These are phyloP conservation scores for Thereva unica DNA, from an alignment of 2,888 invertebrate species.

Conservation along the genomic window DNA sequence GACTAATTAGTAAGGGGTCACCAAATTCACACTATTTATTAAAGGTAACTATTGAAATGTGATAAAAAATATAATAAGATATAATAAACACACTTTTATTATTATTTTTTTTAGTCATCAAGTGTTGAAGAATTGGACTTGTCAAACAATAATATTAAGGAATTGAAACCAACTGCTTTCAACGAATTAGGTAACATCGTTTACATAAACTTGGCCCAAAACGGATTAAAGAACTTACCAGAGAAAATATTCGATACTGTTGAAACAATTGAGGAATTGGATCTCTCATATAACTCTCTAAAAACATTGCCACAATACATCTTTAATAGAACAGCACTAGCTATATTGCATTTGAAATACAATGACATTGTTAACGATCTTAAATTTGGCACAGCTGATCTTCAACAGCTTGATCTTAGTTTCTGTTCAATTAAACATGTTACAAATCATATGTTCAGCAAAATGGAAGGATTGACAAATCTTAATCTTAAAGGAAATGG, in stretches of 20 bases:
- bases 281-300: constrained; percentile 72
- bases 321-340: constrained; percentile 70
- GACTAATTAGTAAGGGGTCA: constrained; percentile 49
- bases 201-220: constrained; percentile 71
- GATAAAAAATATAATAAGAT: background rate
- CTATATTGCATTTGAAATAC: constrained; percentile 70
- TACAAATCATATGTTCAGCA: constrained; percentile 68
- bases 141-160: constrained; percentile 69
- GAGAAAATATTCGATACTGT: constrained; percentile 63
- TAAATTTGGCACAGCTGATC: constrained; percentile 64
- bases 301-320: constrained; percentile 66
- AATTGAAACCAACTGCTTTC: constrained; percentile 68
- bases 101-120: constrained; percentile 54
- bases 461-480: constrained; percentile 67
- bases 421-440: constrained; percentile 70
- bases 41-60: constrained; percentile 49
- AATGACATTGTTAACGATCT: constrained; percentile 69
- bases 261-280: constrained; percentile 70
- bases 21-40: constrained; percentile 49
- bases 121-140: constrained; percentile 73
- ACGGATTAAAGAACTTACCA: constrained; percentile 64
- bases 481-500: constrained; percentile 72
- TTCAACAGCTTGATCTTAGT: constrained; percentile 71
- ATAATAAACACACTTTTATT: background rate
- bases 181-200: constrained; percentile 67